phyloP scores from a whole-genome alignment of 2,888 invertebrate species.

The Apotomis capreana region DNA sequence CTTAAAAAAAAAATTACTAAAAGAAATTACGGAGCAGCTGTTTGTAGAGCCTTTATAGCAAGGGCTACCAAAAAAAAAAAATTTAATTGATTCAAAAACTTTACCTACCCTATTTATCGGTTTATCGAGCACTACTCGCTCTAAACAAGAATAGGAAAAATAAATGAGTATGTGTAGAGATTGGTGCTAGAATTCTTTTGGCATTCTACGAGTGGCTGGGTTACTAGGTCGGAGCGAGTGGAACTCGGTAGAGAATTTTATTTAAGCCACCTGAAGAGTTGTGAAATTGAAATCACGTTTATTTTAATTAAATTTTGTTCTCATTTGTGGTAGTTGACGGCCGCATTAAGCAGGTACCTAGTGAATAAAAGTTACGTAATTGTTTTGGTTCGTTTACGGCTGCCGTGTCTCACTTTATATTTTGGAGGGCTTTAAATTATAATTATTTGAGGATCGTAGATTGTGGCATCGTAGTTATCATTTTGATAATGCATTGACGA shows the following conservation, averaged over 20 bases:
- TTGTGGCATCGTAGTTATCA: too few species aligned
- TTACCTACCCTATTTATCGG: neutral
- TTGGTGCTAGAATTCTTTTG: conserved; percentile 17
- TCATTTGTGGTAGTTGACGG: conserved; percentile 24
- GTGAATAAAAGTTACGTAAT: conserved; percentile 13
- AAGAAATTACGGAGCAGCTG: too few species aligned
- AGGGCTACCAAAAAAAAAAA: too few species aligned
- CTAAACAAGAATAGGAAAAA: neutral
- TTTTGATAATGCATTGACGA: too few species aligned
- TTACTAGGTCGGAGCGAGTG: conserved; percentile 35
- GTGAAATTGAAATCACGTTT: conserved; percentile 15
- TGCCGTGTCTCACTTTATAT: too few species aligned
- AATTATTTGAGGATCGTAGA: too few species aligned
- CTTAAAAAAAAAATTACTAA: too few species aligned
- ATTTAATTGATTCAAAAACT: too few species aligned
- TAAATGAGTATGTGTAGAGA: conserved; percentile 13
- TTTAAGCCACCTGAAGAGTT: conserved; percentile 30
- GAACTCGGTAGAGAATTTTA: conserved; percentile 19
- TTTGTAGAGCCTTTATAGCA: too few species aligned
- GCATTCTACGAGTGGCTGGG: conserved; percentile 21
- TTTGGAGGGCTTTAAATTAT: too few species aligned
- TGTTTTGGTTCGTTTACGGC: neutral
- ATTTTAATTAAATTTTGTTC: conserved; percentile 34
- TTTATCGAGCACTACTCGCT: neutral
- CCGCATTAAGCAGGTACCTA: conserved; percentile 13